phyloP scores from a whole-genome alignment of 2,888 invertebrate genomes.

The Rapana venosa region DNA sequence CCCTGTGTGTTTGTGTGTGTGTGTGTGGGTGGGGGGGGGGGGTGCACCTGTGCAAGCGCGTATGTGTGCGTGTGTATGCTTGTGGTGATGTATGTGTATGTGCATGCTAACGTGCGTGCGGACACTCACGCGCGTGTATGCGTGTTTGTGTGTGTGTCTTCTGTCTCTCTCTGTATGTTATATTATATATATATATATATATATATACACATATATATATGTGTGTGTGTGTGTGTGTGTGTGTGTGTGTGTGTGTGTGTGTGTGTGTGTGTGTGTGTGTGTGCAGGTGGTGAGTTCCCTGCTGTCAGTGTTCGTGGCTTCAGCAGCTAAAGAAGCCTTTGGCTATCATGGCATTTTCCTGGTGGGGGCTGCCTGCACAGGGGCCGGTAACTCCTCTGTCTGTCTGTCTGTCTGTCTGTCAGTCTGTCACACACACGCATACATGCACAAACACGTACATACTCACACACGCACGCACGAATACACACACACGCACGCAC shows the following conservation, averaged over 20 bases:
- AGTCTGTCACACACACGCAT: too few species aligned
- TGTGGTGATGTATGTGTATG: neutral
- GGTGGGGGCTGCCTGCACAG: conserved; percentile 7
- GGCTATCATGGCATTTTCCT: conserved; percentile 12
- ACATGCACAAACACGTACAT: too few species aligned
- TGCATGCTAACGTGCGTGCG: neutral
- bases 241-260: conserved; percentile 8
- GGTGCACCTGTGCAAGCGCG: neutral
- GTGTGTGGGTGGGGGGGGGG: neutral
- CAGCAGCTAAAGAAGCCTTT: conserved; percentile 28
- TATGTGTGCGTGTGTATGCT: conserved; percentile 2
- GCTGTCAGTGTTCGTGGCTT: conserved; percentile 19
- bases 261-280: conserved; percentile 23
- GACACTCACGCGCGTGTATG: too few species aligned
- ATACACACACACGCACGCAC: neutral
- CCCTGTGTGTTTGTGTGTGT: neutral
- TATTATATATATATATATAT: too few species aligned
- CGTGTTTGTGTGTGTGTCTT: conserved; percentile 20
- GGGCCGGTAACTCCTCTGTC: neutral
- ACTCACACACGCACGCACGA: too few species aligned
- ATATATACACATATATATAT: neutral
- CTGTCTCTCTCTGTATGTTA: too few species aligned
- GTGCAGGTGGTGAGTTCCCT: conserved; percentile 7
- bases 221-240: conserved; percentile 16
- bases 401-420: neutral